Percentiles rank a stretch among this genome's conserved stretches.
These are phyloP conservation scores for Leucophenga montana DNA, from an alignment of 2,888 invertebrate species.

Conservation along the genomic window DNA sequence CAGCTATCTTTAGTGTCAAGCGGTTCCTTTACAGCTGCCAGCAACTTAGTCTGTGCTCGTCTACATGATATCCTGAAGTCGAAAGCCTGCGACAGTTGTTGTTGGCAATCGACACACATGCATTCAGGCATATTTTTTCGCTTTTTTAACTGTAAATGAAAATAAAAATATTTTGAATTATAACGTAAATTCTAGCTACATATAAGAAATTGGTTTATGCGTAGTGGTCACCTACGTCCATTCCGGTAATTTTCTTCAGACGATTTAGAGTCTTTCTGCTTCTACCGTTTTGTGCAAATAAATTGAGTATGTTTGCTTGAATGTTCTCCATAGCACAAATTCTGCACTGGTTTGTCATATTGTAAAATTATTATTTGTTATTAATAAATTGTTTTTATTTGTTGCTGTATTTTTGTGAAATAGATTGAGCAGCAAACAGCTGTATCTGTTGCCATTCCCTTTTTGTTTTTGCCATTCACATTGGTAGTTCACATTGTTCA, in stretches of 20 bases:
- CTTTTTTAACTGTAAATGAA: constrained; percentile 7
- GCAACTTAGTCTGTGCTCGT: neutral
- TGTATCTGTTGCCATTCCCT: too few relatives aligned
- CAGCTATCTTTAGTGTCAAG: neutral
- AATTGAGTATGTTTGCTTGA: neutral
- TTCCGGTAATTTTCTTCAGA: constrained; percentile 2
- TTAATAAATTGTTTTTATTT: too few relatives aligned
- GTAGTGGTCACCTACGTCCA: neutral
- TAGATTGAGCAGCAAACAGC: too few relatives aligned
- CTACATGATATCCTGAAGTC: neutral
- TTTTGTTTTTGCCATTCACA: too few relatives aligned
- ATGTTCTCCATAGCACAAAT: neutral
- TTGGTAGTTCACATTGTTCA: too few relatives aligned
- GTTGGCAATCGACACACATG: neutral
- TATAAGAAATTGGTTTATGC: neutral
- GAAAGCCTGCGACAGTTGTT: constrained; percentile 6
- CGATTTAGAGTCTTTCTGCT: constrained; percentile 8
- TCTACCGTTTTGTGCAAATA: neutral
- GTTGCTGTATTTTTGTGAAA: too few relatives aligned
- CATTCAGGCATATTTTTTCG: neutral
- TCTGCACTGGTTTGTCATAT: constrained; percentile 7
- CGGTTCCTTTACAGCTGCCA: neutral
- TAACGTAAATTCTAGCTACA: neutral
- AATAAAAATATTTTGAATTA: neutral
- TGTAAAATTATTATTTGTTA: neutral